A percentile compares a stretch with the other conserved stretches of the same genome.
Evolutionary conservation across 2,797 vertebrate genomes (phyloP).

Genomic region (Hylomyscus alleni): DNA sequence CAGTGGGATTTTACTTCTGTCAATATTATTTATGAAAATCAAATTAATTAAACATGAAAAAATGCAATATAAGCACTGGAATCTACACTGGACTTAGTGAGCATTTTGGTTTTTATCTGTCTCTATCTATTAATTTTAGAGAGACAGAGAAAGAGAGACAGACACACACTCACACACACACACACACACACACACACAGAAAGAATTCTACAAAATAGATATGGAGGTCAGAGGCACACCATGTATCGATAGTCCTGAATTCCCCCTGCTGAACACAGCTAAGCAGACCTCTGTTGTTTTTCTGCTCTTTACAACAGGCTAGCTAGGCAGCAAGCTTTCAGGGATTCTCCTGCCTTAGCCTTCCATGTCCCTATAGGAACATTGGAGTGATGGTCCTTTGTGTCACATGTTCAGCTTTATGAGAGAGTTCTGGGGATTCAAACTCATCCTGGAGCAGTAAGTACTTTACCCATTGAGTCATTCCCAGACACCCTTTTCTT

Average conservation of each 20-base stretch:
- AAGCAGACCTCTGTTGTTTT: not conserved
- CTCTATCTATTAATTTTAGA: not conserved
- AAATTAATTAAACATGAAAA: not conserved
- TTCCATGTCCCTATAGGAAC: not conserved
- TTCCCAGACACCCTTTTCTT: not conserved
- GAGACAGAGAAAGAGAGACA: no score
- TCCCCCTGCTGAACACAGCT: not conserved
- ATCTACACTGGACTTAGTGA: not conserved
- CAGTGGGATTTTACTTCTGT: not conserved
- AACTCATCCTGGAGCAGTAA: not conserved
- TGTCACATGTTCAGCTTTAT: not conserved
- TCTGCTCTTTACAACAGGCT: not conserved
- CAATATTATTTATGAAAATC: not conserved
- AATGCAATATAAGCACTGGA: not conserved
- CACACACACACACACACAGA: no score
- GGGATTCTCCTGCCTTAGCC: no score
- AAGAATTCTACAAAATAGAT: not conserved
- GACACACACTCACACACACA: no score
- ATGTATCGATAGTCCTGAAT: not conserved
- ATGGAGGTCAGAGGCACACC: not conserved
- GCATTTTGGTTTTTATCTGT: not conserved
- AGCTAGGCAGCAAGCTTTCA: no score
- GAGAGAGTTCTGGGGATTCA: not conserved
- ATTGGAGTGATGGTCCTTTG: not conserved
- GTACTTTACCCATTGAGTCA: not conserved